Evolutionary conservation across 2,113 vertebrate species (phyloP).

Genomic region (Choloepus hoffmanni): DNA sequence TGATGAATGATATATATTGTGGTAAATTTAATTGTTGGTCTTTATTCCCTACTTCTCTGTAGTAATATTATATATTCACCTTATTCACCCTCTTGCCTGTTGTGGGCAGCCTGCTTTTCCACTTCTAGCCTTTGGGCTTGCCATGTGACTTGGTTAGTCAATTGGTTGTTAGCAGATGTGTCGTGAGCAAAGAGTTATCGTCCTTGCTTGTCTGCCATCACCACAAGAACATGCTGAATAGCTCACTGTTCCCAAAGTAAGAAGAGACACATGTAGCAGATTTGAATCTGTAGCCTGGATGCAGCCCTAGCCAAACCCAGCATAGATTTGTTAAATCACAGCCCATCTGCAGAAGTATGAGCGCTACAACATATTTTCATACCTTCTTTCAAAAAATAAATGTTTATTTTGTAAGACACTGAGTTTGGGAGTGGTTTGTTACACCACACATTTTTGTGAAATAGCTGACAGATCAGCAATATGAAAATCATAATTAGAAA

Average conservation of each 20-base stretch:
- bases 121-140: background rate
- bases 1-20: background rate
- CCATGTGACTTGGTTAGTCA: background rate
- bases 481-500: background rate
- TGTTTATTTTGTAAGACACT: background rate
- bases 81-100: background rate
- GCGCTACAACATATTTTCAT: background rate
- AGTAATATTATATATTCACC: background rate
- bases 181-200: background rate
- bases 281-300: background rate
- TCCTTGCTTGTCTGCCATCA: background rate
- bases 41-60: background rate
- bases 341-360: background rate
- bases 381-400: background rate
- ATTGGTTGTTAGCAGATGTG: background rate
- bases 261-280: background rate
- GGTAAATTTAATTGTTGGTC: background rate
- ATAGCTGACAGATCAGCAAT: background rate
- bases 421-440: background rate
- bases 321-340: background rate
- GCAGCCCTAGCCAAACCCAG: background rate
- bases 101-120: background rate
- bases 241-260: background rate
- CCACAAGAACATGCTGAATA: background rate
- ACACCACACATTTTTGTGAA: background rate